phyloP scores from a whole-genome alignment of 2,797 vertebrate species.

The Salarias fasciatus region DNA sequence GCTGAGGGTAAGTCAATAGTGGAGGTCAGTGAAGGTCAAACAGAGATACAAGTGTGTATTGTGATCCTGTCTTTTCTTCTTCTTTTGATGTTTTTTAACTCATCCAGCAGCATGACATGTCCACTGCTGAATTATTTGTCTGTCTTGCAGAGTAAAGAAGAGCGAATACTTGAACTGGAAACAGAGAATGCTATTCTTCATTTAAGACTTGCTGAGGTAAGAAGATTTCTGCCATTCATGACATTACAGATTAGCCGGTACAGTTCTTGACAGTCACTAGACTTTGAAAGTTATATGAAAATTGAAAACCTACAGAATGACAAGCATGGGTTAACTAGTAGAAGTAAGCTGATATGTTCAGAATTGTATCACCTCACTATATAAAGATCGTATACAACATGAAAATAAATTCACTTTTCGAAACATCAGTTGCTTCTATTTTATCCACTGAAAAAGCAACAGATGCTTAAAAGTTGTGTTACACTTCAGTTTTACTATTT shows the following conservation, averaged over 20 bases:
- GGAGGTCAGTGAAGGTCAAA: background rate
- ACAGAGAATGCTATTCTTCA: slow-evolving; percentile 89
- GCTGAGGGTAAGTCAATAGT: slow-evolving; percentile 69
- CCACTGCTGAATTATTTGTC: background rate
- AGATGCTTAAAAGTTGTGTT: too few species aligned
- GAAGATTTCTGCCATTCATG: slow-evolving; percentile 24
- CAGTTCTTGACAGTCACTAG: background rate
- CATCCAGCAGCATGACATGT: background rate
- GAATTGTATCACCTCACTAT: too few species aligned
- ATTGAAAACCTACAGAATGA: too few species aligned
- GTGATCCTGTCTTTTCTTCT: background rate
- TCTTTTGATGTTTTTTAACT: too few species aligned
- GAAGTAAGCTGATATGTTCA: too few species aligned
- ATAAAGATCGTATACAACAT: too few species aligned
- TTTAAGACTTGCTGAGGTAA: slow-evolving; percentile 87
- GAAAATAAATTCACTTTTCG: too few species aligned
- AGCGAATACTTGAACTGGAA: slow-evolving; percentile 87
- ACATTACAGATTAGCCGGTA: background rate
- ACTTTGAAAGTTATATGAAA: background rate
- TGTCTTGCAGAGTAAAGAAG: slow-evolving; percentile 85
- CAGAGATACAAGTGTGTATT: background rate
- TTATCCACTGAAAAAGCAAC: too few species aligned
- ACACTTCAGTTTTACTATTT: too few species aligned
- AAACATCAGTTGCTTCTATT: too few species aligned
- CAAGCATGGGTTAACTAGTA: too few species aligned